Conservation (phyloP, 2,113 vertebrate species). For the Coptodon rendalli region DNA sequence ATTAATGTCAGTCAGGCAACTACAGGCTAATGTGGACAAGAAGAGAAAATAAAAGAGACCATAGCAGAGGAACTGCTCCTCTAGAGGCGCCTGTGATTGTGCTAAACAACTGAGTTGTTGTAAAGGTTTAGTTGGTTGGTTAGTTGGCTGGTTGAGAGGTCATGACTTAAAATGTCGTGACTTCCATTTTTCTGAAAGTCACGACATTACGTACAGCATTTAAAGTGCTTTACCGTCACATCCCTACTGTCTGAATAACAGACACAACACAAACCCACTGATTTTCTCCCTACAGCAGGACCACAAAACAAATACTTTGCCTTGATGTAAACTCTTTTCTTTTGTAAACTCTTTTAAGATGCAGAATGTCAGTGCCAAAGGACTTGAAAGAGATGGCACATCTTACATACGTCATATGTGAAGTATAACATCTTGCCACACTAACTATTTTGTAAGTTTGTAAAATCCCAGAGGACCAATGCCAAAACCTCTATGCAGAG, state of each 20-base stretch:
- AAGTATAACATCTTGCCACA: background rate
- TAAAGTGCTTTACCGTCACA: background rate
- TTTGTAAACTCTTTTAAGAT: background rate
- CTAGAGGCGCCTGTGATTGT: background rate
- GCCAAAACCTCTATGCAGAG: background rate
- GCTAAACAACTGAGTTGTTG: background rate
- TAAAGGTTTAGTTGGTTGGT: background rate
- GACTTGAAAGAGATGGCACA: background rate
- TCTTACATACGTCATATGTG: background rate
- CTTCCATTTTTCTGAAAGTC: background rate
- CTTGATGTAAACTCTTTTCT: background rate
- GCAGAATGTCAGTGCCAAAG: background rate
- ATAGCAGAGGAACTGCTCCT: background rate
- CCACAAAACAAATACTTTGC: background rate
- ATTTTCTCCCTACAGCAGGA: background rate
- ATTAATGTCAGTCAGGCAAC: background rate
- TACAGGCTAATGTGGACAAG: background rate
- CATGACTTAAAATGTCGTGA: no score
- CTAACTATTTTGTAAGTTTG: background rate
- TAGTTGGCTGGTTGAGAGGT: background rate
- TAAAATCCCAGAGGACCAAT: background rate
- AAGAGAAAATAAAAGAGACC: background rate
- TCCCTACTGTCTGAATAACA: background rate
- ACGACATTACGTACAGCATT: background rate
- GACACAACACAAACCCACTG: background rate